Conservation (phyloP, 2,113 vertebrate species). For the Calcarius ornatus region DNA sequence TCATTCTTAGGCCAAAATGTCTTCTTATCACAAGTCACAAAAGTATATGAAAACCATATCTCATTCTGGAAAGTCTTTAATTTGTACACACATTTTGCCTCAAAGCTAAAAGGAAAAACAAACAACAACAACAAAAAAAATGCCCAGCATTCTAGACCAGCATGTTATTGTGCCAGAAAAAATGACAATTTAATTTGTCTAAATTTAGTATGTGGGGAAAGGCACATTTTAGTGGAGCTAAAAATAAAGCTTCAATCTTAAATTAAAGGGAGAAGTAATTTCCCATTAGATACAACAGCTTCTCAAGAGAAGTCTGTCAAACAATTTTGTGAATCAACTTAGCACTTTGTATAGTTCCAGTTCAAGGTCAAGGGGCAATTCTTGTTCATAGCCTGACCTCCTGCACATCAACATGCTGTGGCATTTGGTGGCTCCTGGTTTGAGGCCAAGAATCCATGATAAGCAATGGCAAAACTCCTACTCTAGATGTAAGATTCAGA, state of each 20-base stretch:
- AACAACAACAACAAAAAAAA: background rate
- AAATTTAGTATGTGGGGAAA: background rate
- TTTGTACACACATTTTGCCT: background rate
- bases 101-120: slow-evolving; percentile 8
- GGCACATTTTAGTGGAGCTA: background rate
- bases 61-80: background rate
- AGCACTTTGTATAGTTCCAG: background rate
- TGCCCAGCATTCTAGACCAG: background rate
- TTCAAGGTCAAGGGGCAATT: background rate
- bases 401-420: background rate
- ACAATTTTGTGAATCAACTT: background rate
- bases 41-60: background rate
- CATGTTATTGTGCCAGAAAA: background rate
- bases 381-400: background rate
- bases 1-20: background rate
- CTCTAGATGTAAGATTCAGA: background rate
- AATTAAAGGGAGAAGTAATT: background rate
- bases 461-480: background rate
- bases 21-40: background rate
- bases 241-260: background rate
- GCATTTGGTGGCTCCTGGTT: background rate
- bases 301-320: background rate
- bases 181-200: background rate
- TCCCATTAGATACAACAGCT: background rate
- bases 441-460: background rate